These are phyloP conservation scores for Apaloderma vittatum DNA, from an alignment of 2,113 vertebrate species.

Conservation along the genomic window DNA sequence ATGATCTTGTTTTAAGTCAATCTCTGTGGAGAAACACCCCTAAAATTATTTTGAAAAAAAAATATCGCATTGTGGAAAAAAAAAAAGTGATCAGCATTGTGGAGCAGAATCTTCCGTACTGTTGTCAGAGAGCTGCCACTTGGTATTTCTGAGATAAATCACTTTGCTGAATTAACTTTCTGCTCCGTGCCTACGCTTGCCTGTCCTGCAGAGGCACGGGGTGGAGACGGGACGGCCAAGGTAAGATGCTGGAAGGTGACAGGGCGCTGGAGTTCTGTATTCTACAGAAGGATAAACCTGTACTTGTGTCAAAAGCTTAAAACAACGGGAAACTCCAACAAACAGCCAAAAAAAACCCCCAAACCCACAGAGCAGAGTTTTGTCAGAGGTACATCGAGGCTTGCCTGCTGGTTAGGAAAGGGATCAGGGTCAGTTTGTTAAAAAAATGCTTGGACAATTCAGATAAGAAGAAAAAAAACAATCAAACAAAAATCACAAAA, in stretches of 20 bases:
- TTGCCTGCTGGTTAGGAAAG: not conserved
- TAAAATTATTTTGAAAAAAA: not conserved
- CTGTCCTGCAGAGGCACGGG: not conserved
- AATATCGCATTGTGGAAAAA: rapidly evolving
- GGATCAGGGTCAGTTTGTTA: not conserved
- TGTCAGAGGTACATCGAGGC: not conserved
- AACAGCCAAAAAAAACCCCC: not conserved
- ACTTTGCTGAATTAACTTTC: not conserved
- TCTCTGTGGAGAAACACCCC: not conserved
- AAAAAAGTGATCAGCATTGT: not conserved
- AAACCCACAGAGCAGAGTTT: not conserved
- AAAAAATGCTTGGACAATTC: not conserved
- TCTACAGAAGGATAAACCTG: not conserved
- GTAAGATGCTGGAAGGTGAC: not conserved
- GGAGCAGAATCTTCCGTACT: not conserved
- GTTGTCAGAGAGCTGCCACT: not conserved
- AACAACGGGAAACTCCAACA: not conserved
- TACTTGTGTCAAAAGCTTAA: not conserved
- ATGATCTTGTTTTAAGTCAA: not conserved
- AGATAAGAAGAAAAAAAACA: not conserved
- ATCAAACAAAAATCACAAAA: not conserved
- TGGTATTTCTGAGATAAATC: not conserved
- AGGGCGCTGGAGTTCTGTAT: not conserved
- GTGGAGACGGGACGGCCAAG: rapidly evolving
- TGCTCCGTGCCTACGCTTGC: not conserved